These are phyloP conservation scores for Epinephelus fuscoguttatus DNA, from an alignment of 2,113 vertebrate species.

Conservation along the genomic window DNA sequence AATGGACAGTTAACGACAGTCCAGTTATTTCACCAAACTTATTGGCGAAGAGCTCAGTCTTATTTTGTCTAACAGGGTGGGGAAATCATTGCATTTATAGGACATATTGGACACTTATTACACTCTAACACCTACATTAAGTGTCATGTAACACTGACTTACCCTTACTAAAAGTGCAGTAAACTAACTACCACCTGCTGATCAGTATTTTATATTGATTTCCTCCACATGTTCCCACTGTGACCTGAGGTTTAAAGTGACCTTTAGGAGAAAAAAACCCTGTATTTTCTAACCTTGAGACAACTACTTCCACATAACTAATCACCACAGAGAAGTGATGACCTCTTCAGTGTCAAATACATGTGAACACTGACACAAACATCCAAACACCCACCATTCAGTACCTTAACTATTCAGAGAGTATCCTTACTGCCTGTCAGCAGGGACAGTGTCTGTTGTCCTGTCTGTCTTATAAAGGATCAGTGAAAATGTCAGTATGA, in stretches of 20 bases:
- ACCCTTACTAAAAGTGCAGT: constrained; percentile 25
- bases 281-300: constrained; percentile 8
- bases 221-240: not conserved
- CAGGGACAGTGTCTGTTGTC: constrained; percentile 3
- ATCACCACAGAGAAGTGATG: not conserved
- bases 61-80: not conserved
- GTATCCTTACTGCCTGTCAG: constrained; percentile 7
- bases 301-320: not conserved
- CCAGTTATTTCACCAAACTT: not conserved
- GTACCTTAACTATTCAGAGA: constrained; percentile 1
- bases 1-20: not conserved
- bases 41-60: not conserved
- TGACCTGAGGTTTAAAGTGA: not conserved
- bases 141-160: not conserved
- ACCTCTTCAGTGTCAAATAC: not conserved
- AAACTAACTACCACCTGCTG: not conserved
- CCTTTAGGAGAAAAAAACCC: not conserved
- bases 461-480: constrained; percentile 37
- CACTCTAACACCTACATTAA: not conserved
- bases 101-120: not conserved
- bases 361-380: not conserved
- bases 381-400: constrained; percentile 5
- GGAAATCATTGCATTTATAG: not conserved
- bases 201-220: constrained; percentile 15
- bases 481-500: constrained; percentile 42